Base-by-base conservation (phyloP, 2,888 invertebrate species). In the Mimas tiliae region DNA sequence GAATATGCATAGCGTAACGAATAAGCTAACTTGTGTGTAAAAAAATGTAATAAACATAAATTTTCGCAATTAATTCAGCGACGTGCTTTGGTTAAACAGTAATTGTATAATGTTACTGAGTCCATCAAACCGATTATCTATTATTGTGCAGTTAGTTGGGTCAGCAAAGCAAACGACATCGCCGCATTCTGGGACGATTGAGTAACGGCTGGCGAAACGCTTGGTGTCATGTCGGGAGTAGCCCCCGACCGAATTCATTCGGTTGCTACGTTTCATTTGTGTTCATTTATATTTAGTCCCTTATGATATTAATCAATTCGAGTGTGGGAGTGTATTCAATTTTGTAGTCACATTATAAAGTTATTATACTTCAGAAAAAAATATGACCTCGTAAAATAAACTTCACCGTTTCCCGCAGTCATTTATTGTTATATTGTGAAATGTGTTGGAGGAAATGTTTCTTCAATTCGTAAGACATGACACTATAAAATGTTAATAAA, bases 181-280 rank as follows among this genome's bases (percentile, higher is more conserved):
- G 77, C 76, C 82, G 84, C 84, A 88, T 88, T 88, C 89, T 86
- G 83, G 87, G 85, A 73, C 87, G 82, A 82, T 88, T 89, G 81
- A 74, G 80, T 79, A 87, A 90, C 78, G 73, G 66, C 74, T 81
- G 78, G 79, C 80, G 80, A 81, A 82, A 81, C 75, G 69, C 69
- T 80, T 75, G 68, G 75, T 58, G 73, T 69, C 69, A 74, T 19
- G 73, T 69, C 69, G 70, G 58, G 58, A 74, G 67, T 64, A 66
- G 67, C 70, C 65, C 62, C 62, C 58, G 50, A 63, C 63, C 63
- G 21, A 66, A 66, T 45, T 66, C 63, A 42, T 58, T 16, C 58
- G 16, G 19, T 42, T 38, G 58, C 58, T 9, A 58, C 42, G 58
- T 21, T 58, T 42, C 9, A 58, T 21, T 42, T 42, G 58, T 42